Evolutionary conservation across 2,888 invertebrate species (phyloP), one percentile per base, ranked within the genome.

Genomic region (Trisateles emortualis): DNA sequence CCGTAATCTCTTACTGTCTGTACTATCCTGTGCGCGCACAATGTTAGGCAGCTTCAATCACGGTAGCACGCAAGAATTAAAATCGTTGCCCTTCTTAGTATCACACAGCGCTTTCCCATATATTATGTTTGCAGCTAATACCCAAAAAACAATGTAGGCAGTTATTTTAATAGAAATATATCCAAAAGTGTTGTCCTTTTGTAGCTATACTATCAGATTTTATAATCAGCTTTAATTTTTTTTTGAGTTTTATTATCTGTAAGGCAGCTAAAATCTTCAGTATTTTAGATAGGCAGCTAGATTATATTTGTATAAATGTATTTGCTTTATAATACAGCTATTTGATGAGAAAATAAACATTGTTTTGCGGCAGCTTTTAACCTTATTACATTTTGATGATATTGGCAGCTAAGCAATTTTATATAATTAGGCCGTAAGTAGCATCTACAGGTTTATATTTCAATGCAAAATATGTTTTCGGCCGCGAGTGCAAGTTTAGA

Each of bases 401-500:
- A 32, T 45, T 30, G 39, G 51, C 32, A 40, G 16, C 38, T 51
- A 30, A 3, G 5, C 17, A 17, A 13, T 29, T 42, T 30, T 42
- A 11, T 30, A 19, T 17, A 19, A 9, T 19, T 19, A 16, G 11
- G 33, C 33, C 24, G 39, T n/a, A 42, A 8, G 16, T 13, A 26
- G 33, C 35, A 26, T 44, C 29, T 24, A 16, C 13, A 1, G 5
- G 10, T 26, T 52, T 44, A 45, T 50, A 6, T 42, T 38, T 13
- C 36, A 57, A 35, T 55, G 39, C 51, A 56, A 65, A 13, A 46
- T 52, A 50, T 33, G 0, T 14, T 61, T 64, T 67, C 58, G 69
- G 69, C 69, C 69, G 69, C 51, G 52, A 64, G 69, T 69, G 69
- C 69, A 69, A 69, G 61, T 62, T 13, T 67, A 64, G 26, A n/a